Base-by-base conservation (phyloP, 1,140 invertebrate genomes). In the Panonychus citri region DNA sequence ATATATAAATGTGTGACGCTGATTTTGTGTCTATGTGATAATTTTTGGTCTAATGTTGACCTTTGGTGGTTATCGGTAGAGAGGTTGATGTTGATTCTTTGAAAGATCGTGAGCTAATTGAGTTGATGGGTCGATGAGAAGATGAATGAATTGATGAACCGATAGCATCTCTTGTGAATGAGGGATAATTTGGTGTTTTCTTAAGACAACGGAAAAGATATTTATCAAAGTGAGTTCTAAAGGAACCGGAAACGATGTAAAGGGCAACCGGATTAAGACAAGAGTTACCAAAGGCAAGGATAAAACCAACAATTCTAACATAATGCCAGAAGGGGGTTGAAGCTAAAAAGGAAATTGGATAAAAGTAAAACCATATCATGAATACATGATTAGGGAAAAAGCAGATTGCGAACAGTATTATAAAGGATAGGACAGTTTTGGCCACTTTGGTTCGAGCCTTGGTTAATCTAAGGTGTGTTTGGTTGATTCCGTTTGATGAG, bases 311-410 rank as follows among this genome's bases (percentile, higher is more conserved):
- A 56, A 91, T 87, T 43, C 86, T 77, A 48, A 88, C 77, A 7
- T 76, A 76, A 66, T 89, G 81, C 88, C 86, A 93, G 70, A 83
- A 85, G 1, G 72, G 70, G 65, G 87, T 88, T 71, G 82, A 91
- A 58, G 82, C 74, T 0, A 77, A 69, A 57, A 78, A 64, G 0
- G 82, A 74, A 43, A 75, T 77, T 2, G 83, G 81, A 57, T 51
- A 57, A 74, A 83, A 78, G 70, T 89, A 84, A 67, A 87, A 90
- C 80, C 87, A 86, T 55, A 91, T 69, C 75, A 89, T 80, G 66
- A 84, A 87, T 3, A 81, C 76, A 67, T 88, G 85, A 61, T 78
- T 77, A 0, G 85, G 83, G 42, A 90, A 75, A 70, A 90, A 93
- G 66, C 88, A 93, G 13, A 89, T 70, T 0, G 85, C 82, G 65